These are phyloP conservation scores for Apolygus lucorum DNA, from an alignment of 1,140 invertebrate genomes.

Conservation along the genomic window DNA sequence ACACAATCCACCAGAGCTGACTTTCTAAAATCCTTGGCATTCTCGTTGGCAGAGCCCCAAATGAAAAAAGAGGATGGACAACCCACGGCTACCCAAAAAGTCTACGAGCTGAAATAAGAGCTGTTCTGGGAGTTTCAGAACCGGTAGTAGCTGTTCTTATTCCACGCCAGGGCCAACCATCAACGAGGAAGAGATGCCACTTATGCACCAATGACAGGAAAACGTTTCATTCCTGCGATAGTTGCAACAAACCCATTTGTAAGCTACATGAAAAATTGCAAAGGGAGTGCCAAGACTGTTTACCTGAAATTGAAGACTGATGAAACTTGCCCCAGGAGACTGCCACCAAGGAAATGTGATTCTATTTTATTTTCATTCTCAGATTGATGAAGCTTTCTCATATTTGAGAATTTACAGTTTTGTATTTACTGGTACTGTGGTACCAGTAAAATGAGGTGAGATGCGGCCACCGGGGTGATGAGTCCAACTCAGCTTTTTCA, in stretches of 20 bases:
- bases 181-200: not conserved
- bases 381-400: no score
- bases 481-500: no score
- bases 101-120: not conserved
- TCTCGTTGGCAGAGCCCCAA: not conserved
- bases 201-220: not conserved
- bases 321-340: no score
- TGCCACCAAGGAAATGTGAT: no score
- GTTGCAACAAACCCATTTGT: not conserved
- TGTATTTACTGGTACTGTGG: no score
- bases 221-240: not conserved
- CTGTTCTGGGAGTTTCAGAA: not conserved
- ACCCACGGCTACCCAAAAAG: not conserved
- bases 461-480: no score
- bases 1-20: not conserved
- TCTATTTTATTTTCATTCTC: no score
- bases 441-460: no score
- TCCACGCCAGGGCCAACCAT: not conserved
- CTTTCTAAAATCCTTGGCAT: no score
- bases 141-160: not conserved
- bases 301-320: not conserved
- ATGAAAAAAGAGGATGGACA: not conserved
- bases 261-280: not conserved
- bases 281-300: not conserved
- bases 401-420: no score